A percentile compares a stretch with the other conserved stretches of the same genome.
These are phyloP conservation scores for Diorhabda elongata DNA, from an alignment of 1,140 invertebrate genomes.

Conservation along the genomic window DNA sequence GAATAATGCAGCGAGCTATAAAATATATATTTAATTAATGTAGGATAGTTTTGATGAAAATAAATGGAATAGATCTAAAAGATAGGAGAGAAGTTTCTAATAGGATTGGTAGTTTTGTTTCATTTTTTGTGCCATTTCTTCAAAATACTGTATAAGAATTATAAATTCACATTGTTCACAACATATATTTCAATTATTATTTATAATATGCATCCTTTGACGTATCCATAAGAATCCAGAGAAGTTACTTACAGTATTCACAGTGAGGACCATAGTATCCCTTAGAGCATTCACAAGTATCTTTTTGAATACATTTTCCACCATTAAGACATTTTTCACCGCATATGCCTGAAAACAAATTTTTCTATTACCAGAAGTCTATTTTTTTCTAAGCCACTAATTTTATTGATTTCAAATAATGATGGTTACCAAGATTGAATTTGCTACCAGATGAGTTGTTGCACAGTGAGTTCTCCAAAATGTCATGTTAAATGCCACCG, in stretches of 20 bases:
- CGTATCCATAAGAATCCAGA: background rate
- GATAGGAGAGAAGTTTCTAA: too few relatives aligned
- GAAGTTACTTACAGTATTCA: constrained; percentile 77
- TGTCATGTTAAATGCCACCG: too few relatives aligned
- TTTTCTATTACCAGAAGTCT: too few relatives aligned
- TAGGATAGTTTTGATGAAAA: background rate
- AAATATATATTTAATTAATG: constrained; percentile 11
- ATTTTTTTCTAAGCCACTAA: too few relatives aligned
- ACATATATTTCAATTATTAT: too few relatives aligned
- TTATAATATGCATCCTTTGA: background rate
- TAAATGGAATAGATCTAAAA: too few relatives aligned
- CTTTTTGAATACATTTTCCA: constrained; percentile 89
- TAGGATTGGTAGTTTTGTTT: background rate
- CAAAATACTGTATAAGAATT: too few relatives aligned
- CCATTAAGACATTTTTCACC: constrained; percentile 85
- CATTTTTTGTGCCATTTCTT: background rate
- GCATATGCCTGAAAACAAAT: constrained; percentile 59
- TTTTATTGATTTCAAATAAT: too few relatives aligned
- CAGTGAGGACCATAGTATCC: constrained; percentile 85
- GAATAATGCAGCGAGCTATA: constrained; percentile 82
- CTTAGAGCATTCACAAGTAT: constrained; percentile 83
- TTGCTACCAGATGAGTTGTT: too few relatives aligned
- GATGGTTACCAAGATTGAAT: too few relatives aligned
- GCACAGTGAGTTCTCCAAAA: too few relatives aligned
- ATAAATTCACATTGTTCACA: too few relatives aligned